These are phyloP conservation scores for Drosophila mauritiana DNA, from an alignment of 1,140 invertebrate genomes.

Conservation along the genomic window DNA sequence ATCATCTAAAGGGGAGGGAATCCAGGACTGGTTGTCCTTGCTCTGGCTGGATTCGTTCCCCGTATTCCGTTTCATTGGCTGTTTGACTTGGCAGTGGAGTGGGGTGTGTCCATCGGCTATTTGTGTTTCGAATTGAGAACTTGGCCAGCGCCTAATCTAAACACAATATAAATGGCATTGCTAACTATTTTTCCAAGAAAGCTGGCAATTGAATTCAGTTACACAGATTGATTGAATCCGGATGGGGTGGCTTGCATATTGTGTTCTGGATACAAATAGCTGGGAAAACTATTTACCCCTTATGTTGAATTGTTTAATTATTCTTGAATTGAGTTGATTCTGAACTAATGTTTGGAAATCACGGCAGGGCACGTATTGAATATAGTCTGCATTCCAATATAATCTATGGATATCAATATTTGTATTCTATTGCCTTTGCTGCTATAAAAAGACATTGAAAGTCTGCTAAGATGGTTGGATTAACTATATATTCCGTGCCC, in stretches of 20 bases:
- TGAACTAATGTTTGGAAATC: too few species aligned
- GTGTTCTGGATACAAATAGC: background rate
- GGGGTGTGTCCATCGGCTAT: conserved; percentile 39
- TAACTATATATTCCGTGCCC: too few species aligned
- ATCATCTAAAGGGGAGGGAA: conserved; percentile 28
- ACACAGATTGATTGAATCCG: conserved; percentile 4
- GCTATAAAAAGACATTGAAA: too few species aligned
- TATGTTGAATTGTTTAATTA: background rate
- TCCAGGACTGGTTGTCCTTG: conserved; percentile 37
- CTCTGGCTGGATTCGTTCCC: conserved; percentile 25
- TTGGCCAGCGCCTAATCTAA: conserved; percentile 44
- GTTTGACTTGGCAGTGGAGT: conserved; percentile 13
- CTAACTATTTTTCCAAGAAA: conserved; percentile 9
- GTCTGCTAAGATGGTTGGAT: too few species aligned
- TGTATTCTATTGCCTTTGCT: too few species aligned
- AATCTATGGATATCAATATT: too few species aligned
- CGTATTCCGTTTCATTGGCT: conserved; percentile 67
- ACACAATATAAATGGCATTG: conserved; percentile 53
- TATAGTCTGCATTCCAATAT: too few species aligned
- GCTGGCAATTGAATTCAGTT: conserved; percentile 9
- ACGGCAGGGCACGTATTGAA: too few species aligned
- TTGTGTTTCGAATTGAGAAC: conserved; percentile 68
- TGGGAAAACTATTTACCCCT: background rate
- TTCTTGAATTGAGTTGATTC: background rate
- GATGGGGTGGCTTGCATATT: background rate